Evolutionary conservation across 53 echinoderm and acorn worm species (phyloP).

Genomic region (Henricia sp.): DNA sequence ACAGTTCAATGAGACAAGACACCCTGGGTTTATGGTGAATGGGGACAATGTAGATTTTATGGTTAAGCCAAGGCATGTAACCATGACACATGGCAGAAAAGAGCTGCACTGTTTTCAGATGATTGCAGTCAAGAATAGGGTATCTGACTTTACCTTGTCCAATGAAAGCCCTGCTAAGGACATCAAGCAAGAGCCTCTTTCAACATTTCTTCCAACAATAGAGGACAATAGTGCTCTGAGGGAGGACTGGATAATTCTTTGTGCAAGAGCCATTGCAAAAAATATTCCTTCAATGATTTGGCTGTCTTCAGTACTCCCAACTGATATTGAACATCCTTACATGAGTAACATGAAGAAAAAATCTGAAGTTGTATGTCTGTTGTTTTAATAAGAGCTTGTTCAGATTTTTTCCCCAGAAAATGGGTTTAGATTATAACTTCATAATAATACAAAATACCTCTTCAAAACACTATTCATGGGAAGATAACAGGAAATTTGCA

Average conservation of each 20-base stretch:
- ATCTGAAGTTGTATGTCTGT: slow-evolving; percentile 47
- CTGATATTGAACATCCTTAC: slow-evolving; percentile 35
- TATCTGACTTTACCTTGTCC: slow-evolving; percentile 6
- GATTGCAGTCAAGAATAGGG: slow-evolving; percentile 65
- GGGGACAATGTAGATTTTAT: slow-evolving; percentile 74
- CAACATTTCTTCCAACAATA: slow-evolving; percentile 38
- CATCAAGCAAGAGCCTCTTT: slow-evolving; percentile 6
- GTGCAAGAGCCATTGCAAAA: slow-evolving; percentile 36
- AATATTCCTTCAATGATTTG: slow-evolving; percentile 42
- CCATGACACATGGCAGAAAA: slow-evolving; percentile 12
- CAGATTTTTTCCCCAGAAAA: no score
- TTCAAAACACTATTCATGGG: no score
- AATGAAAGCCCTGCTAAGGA: slow-evolving; percentile 10
- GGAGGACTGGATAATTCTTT: slow-evolving; percentile 41
- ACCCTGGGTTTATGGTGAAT: slow-evolving; percentile 39
- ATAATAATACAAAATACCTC: no score
- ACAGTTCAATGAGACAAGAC: slow-evolving; percentile 10
- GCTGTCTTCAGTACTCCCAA: neutral
- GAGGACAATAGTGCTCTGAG: slow-evolving; percentile 31
- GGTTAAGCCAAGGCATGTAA: slow-evolving; percentile 46
- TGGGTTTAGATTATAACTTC: no score
- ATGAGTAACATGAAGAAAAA: slow-evolving; percentile 40
- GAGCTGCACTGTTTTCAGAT: slow-evolving; percentile 60
- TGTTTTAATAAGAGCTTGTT: neutral
- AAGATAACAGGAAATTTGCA: no score